Conservation (phyloP, 2,113 vertebrate genomes). For the Rhineura floridana region DNA sequence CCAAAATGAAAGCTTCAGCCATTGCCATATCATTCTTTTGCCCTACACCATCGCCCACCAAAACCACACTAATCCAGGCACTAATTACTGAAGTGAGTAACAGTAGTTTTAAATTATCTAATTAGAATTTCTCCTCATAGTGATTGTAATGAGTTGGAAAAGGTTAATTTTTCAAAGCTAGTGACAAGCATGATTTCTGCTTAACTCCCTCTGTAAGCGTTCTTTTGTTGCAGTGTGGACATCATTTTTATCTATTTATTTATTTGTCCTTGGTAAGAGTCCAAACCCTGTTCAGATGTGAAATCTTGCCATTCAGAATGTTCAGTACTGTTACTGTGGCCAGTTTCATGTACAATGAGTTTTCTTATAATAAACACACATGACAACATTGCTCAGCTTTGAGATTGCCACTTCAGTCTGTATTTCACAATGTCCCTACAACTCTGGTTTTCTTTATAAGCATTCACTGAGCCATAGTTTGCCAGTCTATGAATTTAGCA, state of each 20-base stretch:
- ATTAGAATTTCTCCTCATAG: slow-evolving; percentile 55
- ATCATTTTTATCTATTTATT: slow-evolving; percentile 32
- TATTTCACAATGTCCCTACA: not conserved
- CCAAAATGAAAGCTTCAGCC: slow-evolving; percentile 38
- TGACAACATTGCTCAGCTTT: slow-evolving; percentile 12
- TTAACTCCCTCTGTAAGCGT: slow-evolving; percentile 43
- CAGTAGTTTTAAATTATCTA: slow-evolving; percentile 48
- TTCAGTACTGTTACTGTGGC: slow-evolving; percentile 10
- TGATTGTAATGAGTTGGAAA: slow-evolving; percentile 39
- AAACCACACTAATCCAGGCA: not conserved
- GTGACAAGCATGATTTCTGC: slow-evolving; percentile 38
- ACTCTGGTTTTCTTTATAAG: slow-evolving; percentile 34
- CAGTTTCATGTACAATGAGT: slow-evolving; percentile 27
- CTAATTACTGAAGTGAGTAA: slow-evolving; percentile 56
- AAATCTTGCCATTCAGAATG: slow-evolving; percentile 31
- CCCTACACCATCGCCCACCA: not conserved
- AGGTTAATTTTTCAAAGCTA: slow-evolving; percentile 53
- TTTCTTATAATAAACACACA: slow-evolving; percentile 14
- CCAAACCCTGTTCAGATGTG: slow-evolving; percentile 21
- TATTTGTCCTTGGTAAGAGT: slow-evolving; percentile 50
- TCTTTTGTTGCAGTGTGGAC: slow-evolving; percentile 39
- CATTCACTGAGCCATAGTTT: not conserved
- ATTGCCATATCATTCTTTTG: not conserved
- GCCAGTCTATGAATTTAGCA: not conserved
- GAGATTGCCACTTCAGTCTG: not conserved